A percentile compares a stretch with the other conserved stretches of the same genome.
Evolutionary conservation across 2,888 invertebrate genomes (phyloP).

Genomic region (Salticus scenicus): DNA sequence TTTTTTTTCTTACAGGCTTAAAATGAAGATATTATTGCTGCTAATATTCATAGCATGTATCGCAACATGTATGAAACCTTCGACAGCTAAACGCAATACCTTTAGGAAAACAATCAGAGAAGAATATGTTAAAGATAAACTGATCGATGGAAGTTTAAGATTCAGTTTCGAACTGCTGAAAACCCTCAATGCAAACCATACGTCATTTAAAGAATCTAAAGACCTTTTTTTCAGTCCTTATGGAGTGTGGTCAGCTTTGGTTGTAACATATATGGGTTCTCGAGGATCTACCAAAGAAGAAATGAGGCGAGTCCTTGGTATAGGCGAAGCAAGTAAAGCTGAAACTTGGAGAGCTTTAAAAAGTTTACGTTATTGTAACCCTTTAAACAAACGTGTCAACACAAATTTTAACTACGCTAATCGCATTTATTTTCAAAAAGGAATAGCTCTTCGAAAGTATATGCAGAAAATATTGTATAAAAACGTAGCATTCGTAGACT

Average conservation of each 20-base stretch:
- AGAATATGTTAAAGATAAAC: constrained; percentile 23
- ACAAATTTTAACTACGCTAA: constrained; percentile 82
- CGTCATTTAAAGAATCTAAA: constrained; percentile 42
- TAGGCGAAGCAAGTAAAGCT: constrained; percentile 41
- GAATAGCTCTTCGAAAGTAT: constrained; percentile 72
- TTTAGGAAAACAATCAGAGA: too few relatives aligned
- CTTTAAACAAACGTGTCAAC: constrained; percentile 78
- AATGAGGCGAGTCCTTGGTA: constrained; percentile 63
- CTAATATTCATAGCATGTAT: too few relatives aligned
- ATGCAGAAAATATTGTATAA: constrained; percentile 81
- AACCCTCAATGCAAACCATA: constrained; percentile 62
- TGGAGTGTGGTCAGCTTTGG: constrained; percentile 75
- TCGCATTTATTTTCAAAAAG: constrained; percentile 82
- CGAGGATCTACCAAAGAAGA: constrained; percentile 73
- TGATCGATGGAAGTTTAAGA: constrained; percentile 61
- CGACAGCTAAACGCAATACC: too few relatives aligned
- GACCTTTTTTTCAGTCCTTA: constrained; percentile 75
- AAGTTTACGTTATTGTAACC: constrained; percentile 38
- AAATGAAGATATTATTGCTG: too few relatives aligned
- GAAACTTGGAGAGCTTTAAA: constrained; percentile 43
- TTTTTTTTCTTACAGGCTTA: too few relatives aligned
- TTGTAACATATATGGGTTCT: constrained; percentile 76
- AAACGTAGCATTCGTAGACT: constrained; percentile 81
- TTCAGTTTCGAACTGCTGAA: constrained; percentile 70
- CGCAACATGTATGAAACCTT: too few relatives aligned